These are phyloP conservation scores for Ciona savignyi DNA, from an alignment of 23 tunicate genomes.

Conservation along the genomic window DNA sequence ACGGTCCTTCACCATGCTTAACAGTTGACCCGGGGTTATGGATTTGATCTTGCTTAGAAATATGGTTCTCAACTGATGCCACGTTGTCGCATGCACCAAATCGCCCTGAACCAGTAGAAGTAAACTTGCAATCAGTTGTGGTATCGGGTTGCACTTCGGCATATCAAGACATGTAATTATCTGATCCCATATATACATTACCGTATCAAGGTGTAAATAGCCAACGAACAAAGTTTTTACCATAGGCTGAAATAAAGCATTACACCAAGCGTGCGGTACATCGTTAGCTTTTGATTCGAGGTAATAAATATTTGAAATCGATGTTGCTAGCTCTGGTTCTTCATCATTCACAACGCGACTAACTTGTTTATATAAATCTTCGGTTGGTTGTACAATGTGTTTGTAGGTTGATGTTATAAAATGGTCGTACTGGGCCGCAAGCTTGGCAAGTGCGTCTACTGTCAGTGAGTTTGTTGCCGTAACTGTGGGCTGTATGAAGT, in stretches of 20 bases:
- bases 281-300: not conserved
- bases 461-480: constrained; percentile 8
- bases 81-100: constrained; percentile 11
- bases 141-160: constrained; percentile 39
- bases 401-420: constrained; percentile 21
- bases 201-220: constrained; percentile 49
- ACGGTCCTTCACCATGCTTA: constrained; percentile 9
- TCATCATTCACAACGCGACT: not conserved
- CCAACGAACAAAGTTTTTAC: constrained; percentile 60
- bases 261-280: not conserved
- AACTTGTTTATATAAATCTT: constrained; percentile 7
- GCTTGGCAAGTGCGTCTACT: constrained; percentile 39
- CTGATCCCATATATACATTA: constrained; percentile 60
- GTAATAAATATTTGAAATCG: not conserved
- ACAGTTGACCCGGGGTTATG: not conserved
- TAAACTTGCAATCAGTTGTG: constrained; percentile 30
- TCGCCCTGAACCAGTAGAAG: constrained; percentile 11
- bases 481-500: not conserved
- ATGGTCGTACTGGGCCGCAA: constrained; percentile 39
- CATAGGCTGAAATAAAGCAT: constrained; percentile 28
- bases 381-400: not conserved
- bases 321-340: constrained; percentile 16
- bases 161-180: constrained; percentile 34
- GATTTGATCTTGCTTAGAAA: constrained; percentile 2
- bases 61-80: constrained; percentile 22